phyloP scores from a whole-genome alignment of 2,113 vertebrate genomes.

The Clarias batrachus region DNA sequence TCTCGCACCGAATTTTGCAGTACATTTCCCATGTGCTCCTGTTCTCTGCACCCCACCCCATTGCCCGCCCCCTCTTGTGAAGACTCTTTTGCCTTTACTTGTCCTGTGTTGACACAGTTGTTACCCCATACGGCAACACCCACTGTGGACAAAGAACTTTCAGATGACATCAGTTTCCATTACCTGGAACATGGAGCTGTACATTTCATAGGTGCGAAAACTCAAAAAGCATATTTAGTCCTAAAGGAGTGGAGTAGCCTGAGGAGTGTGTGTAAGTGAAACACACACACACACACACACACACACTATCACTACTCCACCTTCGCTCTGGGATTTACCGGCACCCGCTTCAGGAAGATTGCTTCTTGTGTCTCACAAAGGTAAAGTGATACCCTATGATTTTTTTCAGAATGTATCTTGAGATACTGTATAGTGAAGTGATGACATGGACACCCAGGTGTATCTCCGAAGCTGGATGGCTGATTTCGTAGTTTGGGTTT shows the following conservation, averaged over 20 bases:
- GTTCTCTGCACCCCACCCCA: slow-evolving; percentile 33
- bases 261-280: background rate
- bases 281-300: too few species aligned
- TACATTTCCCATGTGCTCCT: slow-evolving; percentile 19
- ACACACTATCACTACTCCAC: slow-evolving; percentile 8
- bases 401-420: background rate
- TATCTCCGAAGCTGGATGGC: slow-evolving; percentile 9
- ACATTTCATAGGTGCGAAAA: background rate
- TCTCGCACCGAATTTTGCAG: background rate
- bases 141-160: slow-evolving; percentile 59
- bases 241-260: background rate
- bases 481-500: slow-evolving; percentile 50
- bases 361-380: slow-evolving; percentile 31
- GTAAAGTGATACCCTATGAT: slow-evolving; percentile 37
- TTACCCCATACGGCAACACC: slow-evolving; percentile 55
- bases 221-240: slow-evolving; percentile 14
- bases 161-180: slow-evolving; percentile 57
- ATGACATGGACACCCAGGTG: background rate
- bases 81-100: slow-evolving; percentile 54
- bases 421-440: background rate
- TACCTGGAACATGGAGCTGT: slow-evolving; percentile 31
- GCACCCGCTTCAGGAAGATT: slow-evolving; percentile 17
- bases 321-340: slow-evolving; percentile 28
- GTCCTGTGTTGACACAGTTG: slow-evolving; percentile 52
- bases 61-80: slow-evolving; percentile 33